Base-by-base conservation (phyloP, 2,888 invertebrate species). In the Leptopilina syphax region DNA sequence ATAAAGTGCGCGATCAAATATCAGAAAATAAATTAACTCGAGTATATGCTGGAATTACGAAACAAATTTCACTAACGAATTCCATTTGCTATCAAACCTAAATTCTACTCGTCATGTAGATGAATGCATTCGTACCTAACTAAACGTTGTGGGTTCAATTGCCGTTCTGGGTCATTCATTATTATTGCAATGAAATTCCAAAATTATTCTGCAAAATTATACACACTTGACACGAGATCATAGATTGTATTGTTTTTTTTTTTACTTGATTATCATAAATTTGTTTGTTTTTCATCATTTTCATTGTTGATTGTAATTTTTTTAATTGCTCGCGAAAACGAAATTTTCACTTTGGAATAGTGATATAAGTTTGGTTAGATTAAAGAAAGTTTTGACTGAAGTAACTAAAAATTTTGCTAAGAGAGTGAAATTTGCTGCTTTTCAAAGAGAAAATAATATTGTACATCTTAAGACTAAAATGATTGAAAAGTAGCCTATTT, bases 41-140 rank as follows among this genome's bases (percentile, higher is more conserved):
- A 13, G 70, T 47, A 70, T 50, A 50, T 54, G 24, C 12, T 50
- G 79, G 79, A 83, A 81, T 81, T 81, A 77, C 78, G 80, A 60
- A 83, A 83, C 80, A 81, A 83, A 80, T 83, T 83, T 81, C 77
- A 78, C 77, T 83, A 83, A 81, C 81, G 79, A 79, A 79, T 77
- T 79, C 80, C 80, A 83, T 83, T 83, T 83, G 77, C 50, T 70
- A 70, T 70, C 24, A 50, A 68, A 68, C 9, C 70, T 50, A 27
- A 54, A 70, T 50, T 70, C 70, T 54, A 50, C 70, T 70, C 54
- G 70, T 50, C 54, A 70, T 67, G 67, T 47, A 67, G 67, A 67
- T 67, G 67, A 67, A 67, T 70, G 70, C 54, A 27, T 70, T 70
- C 54, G 70, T 70, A 54, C 70, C 54, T 27, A 70, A 70, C 70